Evolutionary conservation across 2,797 vertebrate genomes (phyloP).

Genomic region (Astyanax mexicanus): DNA sequence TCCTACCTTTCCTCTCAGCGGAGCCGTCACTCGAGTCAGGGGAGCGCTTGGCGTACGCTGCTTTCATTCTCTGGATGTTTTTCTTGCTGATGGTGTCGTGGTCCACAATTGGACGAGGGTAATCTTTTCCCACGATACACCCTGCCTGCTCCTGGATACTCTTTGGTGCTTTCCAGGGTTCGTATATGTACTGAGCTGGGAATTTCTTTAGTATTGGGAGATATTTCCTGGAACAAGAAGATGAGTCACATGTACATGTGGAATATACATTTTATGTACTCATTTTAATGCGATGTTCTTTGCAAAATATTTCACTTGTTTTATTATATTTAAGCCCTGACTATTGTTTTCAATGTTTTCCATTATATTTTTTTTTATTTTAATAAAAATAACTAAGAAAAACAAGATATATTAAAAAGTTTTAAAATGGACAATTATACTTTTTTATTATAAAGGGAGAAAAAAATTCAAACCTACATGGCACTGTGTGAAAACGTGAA

Average conservation of each 20-base stretch:
- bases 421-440: too few relatives aligned
- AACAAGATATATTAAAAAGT: too few relatives aligned
- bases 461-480: too few relatives aligned
- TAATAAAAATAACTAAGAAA: too few relatives aligned
- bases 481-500: too few relatives aligned
- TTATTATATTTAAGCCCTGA: too few relatives aligned
- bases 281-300: too few relatives aligned
- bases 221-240: slow-evolving; percentile 78
- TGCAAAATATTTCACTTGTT: too few relatives aligned
- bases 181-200: slow-evolving; percentile 74
- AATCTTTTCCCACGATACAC: slow-evolving; percentile 81
- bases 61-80: slow-evolving; percentile 80
- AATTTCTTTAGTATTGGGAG: slow-evolving; percentile 79
- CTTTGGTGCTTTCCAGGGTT: slow-evolving; percentile 77
- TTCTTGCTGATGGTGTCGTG: slow-evolving; percentile 72
- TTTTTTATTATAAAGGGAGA: too few relatives aligned
- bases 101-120: slow-evolving; percentile 74
- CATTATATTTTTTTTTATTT: too few relatives aligned
- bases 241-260: background rate
- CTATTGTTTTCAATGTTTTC: too few relatives aligned
- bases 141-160: slow-evolving; percentile 78
- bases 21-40: background rate
- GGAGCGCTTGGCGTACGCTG: slow-evolving; percentile 71
- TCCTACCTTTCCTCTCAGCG: slow-evolving; percentile 9
- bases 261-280: background rate